Evolutionary conservation across 1,140 invertebrate genomes (phyloP).

Genomic region (Drosophila guanche): DNA sequence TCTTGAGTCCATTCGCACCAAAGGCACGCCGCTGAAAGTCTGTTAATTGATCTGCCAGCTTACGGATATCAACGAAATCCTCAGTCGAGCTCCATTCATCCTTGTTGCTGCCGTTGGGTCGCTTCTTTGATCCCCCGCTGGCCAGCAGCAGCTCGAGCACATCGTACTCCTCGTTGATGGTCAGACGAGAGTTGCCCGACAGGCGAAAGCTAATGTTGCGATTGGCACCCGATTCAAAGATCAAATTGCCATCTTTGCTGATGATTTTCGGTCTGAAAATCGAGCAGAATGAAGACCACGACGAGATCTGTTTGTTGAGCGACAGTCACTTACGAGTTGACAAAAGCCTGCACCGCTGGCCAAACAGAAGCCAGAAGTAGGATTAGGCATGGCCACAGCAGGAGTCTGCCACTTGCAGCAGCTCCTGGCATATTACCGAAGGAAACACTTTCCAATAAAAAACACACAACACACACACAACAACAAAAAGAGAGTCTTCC

Average conservation of each 20-base stretch:
- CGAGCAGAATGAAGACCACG: background rate
- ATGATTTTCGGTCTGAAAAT: conserved; percentile 86
- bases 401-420: conserved; percentile 28
- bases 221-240: conserved; percentile 86
- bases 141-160: conserved; percentile 78
- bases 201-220: conserved; percentile 87
- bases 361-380: conserved; percentile 10
- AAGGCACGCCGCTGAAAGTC: conserved; percentile 35
- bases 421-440: conserved; percentile 16
- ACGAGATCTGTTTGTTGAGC: background rate
- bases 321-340: conserved; percentile 68
- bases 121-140: conserved; percentile 35
- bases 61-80: conserved; percentile 39
- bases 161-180: conserved; percentile 86
- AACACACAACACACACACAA: background rate
- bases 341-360: conserved; percentile 52
- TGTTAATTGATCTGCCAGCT: conserved; percentile 42
- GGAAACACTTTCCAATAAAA: conserved; percentile 8
- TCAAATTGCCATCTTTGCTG: conserved; percentile 87
- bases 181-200: conserved; percentile 86
- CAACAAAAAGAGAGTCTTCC: conserved; percentile 1
- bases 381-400: conserved; percentile 9
- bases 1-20: conserved; percentile 48
- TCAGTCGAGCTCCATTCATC: conserved; percentile 50
- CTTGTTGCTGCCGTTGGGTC: conserved; percentile 38